These are phyloP conservation scores for Motacilla tschutschensis DNA, from an alignment of 2,113 vertebrate species.

Conservation along the genomic window DNA sequence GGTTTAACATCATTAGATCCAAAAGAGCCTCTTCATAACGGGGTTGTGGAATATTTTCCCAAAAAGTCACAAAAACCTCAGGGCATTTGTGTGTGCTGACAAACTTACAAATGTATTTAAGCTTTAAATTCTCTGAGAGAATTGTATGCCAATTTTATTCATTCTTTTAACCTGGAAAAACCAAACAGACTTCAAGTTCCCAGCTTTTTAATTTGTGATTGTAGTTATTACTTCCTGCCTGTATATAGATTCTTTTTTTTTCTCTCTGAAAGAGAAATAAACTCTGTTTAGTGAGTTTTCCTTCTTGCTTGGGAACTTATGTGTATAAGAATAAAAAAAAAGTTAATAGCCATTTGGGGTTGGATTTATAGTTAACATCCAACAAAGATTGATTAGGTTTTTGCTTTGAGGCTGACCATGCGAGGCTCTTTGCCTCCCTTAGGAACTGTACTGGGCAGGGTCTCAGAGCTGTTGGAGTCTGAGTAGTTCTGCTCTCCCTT, in stretches of 20 bases:
- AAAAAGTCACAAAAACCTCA: background rate
- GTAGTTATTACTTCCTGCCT: background rate
- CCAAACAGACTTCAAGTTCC: background rate
- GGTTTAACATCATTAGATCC: background rate
- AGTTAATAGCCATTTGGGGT: background rate
- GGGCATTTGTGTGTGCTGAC: fast-evolving
- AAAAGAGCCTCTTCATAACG: background rate
- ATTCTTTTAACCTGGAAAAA: background rate
- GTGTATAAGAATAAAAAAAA: background rate
- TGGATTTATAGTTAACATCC: background rate
- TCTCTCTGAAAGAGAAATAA: background rate
- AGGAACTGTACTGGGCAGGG: background rate
- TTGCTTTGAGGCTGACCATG: background rate
- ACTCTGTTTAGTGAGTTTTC: background rate
- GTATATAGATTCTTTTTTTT: background rate
- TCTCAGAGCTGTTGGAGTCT: background rate
- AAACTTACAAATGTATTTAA: background rate
- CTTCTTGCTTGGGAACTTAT: background rate
- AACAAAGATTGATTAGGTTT: background rate
- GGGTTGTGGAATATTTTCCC: background rate
- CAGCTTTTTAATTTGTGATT: background rate
- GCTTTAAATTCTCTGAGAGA: background rate
- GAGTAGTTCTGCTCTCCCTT: background rate
- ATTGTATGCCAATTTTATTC: background rate
- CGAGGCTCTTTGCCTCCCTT: background rate